Percentiles rank a stretch among this genome's conserved stretches.
phyloP scores from a whole-genome alignment of 2,888 invertebrate genomes.

The Pseudococcus jackbeardsleyi region DNA sequence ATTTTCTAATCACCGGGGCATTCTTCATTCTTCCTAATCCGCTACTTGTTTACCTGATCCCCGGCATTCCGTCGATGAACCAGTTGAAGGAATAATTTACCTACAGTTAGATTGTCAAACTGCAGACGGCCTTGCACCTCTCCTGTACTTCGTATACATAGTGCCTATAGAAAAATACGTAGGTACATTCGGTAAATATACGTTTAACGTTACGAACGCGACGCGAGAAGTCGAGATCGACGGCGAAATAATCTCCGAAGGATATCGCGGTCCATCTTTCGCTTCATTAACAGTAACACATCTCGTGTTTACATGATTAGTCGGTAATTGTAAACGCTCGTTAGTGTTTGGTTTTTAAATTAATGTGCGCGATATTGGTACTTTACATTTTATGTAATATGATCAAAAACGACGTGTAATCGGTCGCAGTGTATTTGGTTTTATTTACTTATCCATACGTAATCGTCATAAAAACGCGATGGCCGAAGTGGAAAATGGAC shows the following conservation, averaged over 20 bases:
- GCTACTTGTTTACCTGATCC: neutral
- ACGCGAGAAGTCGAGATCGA: neutral
- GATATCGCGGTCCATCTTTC: constrained; percentile 50
- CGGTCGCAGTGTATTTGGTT: neutral
- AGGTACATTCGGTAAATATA: neutral
- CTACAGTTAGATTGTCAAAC: neutral
- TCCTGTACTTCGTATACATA: neutral
- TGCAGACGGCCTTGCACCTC: constrained; percentile 37
- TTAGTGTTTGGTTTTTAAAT: constrained; percentile 2
- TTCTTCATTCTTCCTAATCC: neutral
- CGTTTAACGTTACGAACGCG: constrained; percentile 29
- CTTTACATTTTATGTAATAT: neutral
- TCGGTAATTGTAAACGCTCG: neutral
- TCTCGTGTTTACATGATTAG: constrained; percentile 20
- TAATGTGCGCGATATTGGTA: neutral
- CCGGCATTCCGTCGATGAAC: neutral
- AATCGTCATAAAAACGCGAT: constrained; percentile 7
- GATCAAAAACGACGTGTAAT: neutral
- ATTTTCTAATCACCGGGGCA: constrained; percentile 6
- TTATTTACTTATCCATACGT: neutral
- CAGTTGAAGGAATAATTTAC: neutral
- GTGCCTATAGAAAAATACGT: neutral
- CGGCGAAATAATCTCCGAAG: constrained; percentile 18
- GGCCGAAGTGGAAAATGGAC: constrained; percentile 73
- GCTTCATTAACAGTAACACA: constrained; percentile 7